phyloP scores from a whole-genome alignment of 2,888 invertebrate species.

The Pachycephus smyrnensis region DNA sequence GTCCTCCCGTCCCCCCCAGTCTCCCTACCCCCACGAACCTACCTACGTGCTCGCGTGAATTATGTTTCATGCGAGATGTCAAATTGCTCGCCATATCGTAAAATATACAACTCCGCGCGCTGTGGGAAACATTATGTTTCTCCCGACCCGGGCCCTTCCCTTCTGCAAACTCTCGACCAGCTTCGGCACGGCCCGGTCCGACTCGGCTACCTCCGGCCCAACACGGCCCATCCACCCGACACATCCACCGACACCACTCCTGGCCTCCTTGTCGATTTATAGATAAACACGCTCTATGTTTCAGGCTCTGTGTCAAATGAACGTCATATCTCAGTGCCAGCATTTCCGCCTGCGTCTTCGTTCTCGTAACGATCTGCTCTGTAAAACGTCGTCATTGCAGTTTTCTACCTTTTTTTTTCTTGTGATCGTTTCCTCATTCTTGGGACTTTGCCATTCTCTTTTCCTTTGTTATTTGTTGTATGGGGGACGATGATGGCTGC shows the following conservation, averaged over 20 bases:
- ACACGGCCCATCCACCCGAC: slow-evolving; percentile 14
- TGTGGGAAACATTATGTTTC: slow-evolving; percentile 66
- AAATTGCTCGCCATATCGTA: slow-evolving; percentile 68
- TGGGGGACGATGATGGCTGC: background rate
- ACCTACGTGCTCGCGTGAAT: slow-evolving; percentile 57
- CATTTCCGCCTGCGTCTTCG: slow-evolving; percentile 1
- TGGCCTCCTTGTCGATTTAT: slow-evolving; percentile 35
- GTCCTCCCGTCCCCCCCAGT: slow-evolving; percentile 8
- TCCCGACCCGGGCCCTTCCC: slow-evolving; percentile 29
- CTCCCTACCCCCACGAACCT: slow-evolving; percentile 14
- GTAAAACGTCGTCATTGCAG: slow-evolving; percentile 7
- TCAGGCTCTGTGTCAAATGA: slow-evolving; percentile 1
- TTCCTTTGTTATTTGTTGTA: background rate
- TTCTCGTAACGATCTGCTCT: background rate
- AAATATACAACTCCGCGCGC: slow-evolving; percentile 67
- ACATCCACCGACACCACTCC: slow-evolving; percentile 20
- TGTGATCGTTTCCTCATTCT: background rate
- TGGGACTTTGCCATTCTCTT: background rate
- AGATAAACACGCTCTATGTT: slow-evolving; percentile 33
- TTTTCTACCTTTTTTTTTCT: slow-evolving; percentile 2
- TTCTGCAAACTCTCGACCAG: slow-evolving; percentile 16
- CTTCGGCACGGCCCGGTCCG: slow-evolving; percentile 13
- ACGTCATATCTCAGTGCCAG: slow-evolving; percentile 6
- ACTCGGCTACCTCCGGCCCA: slow-evolving; percentile 16
- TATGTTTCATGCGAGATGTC: slow-evolving; percentile 68